phyloP scores from a whole-genome alignment of 2,113 vertebrate genomes.

The Candoia aspera region DNA sequence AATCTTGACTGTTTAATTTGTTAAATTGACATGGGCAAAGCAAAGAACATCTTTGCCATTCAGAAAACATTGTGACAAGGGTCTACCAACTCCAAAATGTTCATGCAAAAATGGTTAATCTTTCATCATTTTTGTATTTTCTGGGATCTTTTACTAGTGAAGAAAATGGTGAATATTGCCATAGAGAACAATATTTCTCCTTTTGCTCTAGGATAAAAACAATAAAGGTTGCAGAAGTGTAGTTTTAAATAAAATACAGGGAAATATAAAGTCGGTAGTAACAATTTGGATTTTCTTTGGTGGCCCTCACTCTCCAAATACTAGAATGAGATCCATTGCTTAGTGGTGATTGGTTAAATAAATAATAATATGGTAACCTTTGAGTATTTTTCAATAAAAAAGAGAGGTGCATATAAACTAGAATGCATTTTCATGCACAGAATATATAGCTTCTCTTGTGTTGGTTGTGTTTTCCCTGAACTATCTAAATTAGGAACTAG shows the following conservation, averaged over 20 bases:
- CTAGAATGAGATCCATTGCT: background rate
- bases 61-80: background rate
- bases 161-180: background rate
- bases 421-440: too few species aligned
- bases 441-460: background rate
- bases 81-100: background rate
- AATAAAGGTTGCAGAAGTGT: background rate
- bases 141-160: background rate
- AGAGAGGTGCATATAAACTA: too few species aligned
- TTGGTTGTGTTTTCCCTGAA: background rate
- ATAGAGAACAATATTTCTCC: background rate
- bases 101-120: background rate
- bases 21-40: background rate
- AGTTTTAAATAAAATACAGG: background rate
- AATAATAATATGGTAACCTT: background rate
- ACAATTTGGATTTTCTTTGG: background rate
- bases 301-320: too few species aligned
- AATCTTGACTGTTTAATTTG: background rate
- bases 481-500: too few species aligned
- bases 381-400: too few species aligned
- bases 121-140: background rate
- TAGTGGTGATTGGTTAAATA: background rate
- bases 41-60: background rate
- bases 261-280: background rate
- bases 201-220: background rate